phyloP scores from a whole-genome alignment of 1,140 invertebrate species.

The Glossosoma conforme region DNA sequence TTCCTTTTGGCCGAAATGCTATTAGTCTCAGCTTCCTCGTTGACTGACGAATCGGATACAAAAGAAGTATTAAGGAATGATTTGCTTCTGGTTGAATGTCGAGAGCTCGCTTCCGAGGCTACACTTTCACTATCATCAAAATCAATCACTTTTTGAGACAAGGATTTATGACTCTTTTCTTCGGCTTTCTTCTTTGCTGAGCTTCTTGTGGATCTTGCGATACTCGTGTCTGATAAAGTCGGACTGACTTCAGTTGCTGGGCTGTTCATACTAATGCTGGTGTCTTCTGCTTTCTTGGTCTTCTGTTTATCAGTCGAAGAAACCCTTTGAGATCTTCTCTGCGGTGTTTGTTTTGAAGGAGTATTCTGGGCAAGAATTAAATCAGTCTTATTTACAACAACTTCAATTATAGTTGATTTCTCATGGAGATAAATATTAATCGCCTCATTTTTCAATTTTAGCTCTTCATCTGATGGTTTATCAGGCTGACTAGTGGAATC shows the following conservation, averaged over 20 bases:
- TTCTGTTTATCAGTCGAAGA: too few species aligned
- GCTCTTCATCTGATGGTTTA: too few species aligned
- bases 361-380: too few species aligned
- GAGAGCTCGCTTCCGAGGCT: constrained; percentile 16
- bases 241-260: background rate
- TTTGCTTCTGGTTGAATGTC: constrained; percentile 10
- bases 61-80: constrained; percentile 18
- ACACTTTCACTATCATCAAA: constrained; percentile 15
- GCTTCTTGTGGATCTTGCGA: constrained; percentile 12
- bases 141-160: background rate
- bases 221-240: background rate
- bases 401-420: too few species aligned
- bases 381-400: too few species aligned
- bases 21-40: constrained; percentile 33
- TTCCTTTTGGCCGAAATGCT: constrained; percentile 34
- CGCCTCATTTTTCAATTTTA: too few species aligned
- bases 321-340: background rate
- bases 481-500: too few species aligned
- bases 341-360: too few species aligned
- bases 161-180: background rate
- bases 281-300: too few species aligned
- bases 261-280: background rate
- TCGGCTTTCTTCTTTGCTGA: constrained; percentile 11
- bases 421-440: too few species aligned
- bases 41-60: constrained; percentile 12